Base-by-base conservation (phyloP, 2,797 vertebrate species). In the Gorsachius magnificus region DNA sequence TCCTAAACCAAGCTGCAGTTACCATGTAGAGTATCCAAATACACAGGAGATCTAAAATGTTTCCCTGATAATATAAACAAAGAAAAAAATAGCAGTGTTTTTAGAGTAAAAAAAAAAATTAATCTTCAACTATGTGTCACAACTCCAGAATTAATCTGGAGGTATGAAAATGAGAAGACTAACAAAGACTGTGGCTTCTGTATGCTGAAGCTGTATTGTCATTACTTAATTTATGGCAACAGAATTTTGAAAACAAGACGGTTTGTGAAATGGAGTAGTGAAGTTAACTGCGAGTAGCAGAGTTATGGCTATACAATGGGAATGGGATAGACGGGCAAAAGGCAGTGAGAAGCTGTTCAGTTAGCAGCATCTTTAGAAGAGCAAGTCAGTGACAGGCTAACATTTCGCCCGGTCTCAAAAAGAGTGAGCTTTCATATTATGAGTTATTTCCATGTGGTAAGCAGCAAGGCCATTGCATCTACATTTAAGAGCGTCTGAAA, bases 331-430 rank as follows among this genome's bases (percentile, higher is more conserved):
- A 80, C 74, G 31, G 45, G 10, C 35, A 74, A 89, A 87, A 58
- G 51, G 10, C 41, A 24, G 29, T 9, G 38, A 75, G 45, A 70
- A 83, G 25, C 29, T 66, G 3, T 71, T 85, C 45, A 68, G 16
- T 78, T 46, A 75, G 28, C 16, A 89, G 6, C 6, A 12, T 68
- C 54, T 91, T 71, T 36, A 64, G 66, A 72, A 50, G 15, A 78
- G 33, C 45, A 60, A 35, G 21, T 60, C 56, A 58, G 19, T 20
- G 21, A 36, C 1, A 75, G 6, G 11, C 16, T 81, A 46, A 11
- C 29, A 38, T 33, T 46, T 66, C 31, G 13, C 20, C 9, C 0
- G 0, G 8, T 75, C 28, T 87, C 61, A 56, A 11, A 78, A 79
- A n/a, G 57, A 68, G 6, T 21, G 14, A 25, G 71, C 18, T 53